Conservation (phyloP, 2,797 vertebrate genomes). For the Coilia nasus region DNA sequence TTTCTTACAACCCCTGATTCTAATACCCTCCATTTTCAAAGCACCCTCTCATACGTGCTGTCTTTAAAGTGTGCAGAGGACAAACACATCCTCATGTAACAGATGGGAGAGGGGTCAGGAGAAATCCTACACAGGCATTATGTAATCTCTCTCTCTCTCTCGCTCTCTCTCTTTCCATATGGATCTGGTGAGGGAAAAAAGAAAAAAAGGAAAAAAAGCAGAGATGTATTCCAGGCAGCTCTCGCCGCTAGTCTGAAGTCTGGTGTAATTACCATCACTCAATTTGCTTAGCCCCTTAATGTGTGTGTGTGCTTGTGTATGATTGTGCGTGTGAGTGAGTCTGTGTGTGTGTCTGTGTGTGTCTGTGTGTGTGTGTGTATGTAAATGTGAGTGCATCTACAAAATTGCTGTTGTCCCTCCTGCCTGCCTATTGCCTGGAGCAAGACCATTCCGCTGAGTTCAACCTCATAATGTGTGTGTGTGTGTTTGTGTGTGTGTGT, state of each 20-base stretch:
- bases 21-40: not conserved
- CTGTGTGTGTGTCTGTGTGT: not conserved
- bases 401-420: not conserved
- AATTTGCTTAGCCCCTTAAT: not conserved
- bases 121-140: not conserved
- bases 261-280: slow-evolving; percentile 52
- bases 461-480: slow-evolving; percentile 24
- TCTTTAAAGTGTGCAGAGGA: not conserved
- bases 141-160: not conserved
- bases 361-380: not conserved
- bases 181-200: not conserved
- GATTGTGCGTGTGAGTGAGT: not conserved
- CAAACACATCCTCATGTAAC: not conserved
- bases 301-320: not conserved
- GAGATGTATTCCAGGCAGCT: slow-evolving; percentile 8
- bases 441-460: slow-evolving; percentile 40
- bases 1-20: not conserved
- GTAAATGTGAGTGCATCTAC: not conserved
- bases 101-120: not conserved
- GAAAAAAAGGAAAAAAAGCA: not conserved
- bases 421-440: slow-evolving; percentile 23
- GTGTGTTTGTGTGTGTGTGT: not conserved
- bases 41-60: not conserved
- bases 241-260: slow-evolving; percentile 1
- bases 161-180: not conserved